Conservation (phyloP, 2,113 vertebrate genomes). For the Aegotheles bennettii region DNA sequence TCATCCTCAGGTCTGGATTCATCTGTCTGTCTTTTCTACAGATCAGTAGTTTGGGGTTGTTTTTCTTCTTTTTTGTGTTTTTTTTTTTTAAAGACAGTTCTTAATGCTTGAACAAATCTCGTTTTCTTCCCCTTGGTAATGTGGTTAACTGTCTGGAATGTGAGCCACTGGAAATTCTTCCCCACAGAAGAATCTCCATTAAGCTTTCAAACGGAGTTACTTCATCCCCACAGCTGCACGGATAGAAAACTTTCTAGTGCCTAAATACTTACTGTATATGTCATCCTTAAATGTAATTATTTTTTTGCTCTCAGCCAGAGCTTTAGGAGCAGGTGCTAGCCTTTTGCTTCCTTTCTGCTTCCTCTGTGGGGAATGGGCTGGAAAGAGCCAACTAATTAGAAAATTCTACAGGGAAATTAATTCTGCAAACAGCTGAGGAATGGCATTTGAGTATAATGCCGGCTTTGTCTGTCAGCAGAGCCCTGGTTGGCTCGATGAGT, state of each 20-base stretch:
- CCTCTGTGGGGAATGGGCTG: slow-evolving; percentile 58
- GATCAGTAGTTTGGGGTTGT: not conserved
- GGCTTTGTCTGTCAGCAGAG: slow-evolving; percentile 73
- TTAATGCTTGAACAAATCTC: slow-evolving; percentile 59
- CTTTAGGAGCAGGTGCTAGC: slow-evolving; percentile 80
- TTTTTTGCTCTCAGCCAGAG: slow-evolving; percentile 18
- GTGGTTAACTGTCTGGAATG: slow-evolving; percentile 69
- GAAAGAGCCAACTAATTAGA: slow-evolving; percentile 71
- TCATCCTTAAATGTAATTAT: slow-evolving; percentile 44
- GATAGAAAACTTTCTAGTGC: slow-evolving; percentile 45
- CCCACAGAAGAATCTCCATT: slow-evolving; percentile 61
- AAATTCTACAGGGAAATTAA: slow-evolving; percentile 73
- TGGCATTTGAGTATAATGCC: slow-evolving; percentile 71
- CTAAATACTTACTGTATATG: slow-evolving; percentile 56
- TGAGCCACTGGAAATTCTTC: slow-evolving; percentile 67
- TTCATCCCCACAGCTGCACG: slow-evolving; percentile 67
- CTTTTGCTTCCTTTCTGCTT: slow-evolving; percentile 70
- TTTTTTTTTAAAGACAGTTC: not conserved
- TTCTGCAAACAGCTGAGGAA: slow-evolving; percentile 81
- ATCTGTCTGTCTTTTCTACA: not conserved
- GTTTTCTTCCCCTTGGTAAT: slow-evolving; percentile 49
- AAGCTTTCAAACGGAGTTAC: slow-evolving; percentile 66
- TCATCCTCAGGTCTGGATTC: not conserved
- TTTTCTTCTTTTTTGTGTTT: not conserved
- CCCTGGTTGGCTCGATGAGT: slow-evolving; percentile 70